Evolutionary conservation across 2,888 invertebrate species (phyloP).

Genomic region (Pilophorus perplexus): DNA sequence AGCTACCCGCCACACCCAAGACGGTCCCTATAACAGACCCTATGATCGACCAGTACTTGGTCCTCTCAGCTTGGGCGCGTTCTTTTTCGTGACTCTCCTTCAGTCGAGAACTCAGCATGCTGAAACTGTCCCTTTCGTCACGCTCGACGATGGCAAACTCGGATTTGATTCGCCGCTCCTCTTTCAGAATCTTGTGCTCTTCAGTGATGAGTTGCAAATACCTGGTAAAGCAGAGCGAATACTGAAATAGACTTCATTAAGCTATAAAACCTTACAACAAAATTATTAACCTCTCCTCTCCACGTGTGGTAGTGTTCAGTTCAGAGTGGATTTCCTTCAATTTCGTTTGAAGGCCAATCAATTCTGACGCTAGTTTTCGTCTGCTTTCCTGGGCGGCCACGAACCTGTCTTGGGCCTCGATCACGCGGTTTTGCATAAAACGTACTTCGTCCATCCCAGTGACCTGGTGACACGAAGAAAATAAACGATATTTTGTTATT

Average conservation of each 20-base stretch:
- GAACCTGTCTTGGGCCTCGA: conserved; percentile 66
- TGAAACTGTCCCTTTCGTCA: conserved; percentile 72
- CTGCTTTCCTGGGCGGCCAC: conserved; percentile 64
- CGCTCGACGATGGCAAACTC: conserved; percentile 66
- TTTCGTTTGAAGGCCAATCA: conserved; percentile 61
- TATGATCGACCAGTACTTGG: conserved; percentile 80
- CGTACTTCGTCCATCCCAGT: conserved; percentile 77
- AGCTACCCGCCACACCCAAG: conserved; percentile 65
- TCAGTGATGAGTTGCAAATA: conserved; percentile 56
- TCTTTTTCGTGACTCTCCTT: conserved; percentile 81
- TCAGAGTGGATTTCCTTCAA: conserved; percentile 71
- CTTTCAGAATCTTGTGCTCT: conserved; percentile 60
- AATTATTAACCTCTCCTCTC: conserved; percentile 65
- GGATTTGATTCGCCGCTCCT: conserved; percentile 56
- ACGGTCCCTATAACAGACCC: conserved; percentile 67
- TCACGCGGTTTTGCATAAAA: conserved; percentile 69
- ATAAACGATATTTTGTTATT: too few relatives aligned
- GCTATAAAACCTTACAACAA: too few relatives aligned
- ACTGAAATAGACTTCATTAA: not conserved
- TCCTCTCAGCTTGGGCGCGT: conserved; percentile 73
- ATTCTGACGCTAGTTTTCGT: conserved; percentile 61
- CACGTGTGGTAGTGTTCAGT: conserved; percentile 71
- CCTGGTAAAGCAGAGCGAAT: conserved; percentile 51
- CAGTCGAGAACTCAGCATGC: conserved; percentile 61
- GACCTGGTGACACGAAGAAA: too few relatives aligned